These are phyloP conservation scores for Orthonevra nobilis DNA, from an alignment of 2,888 invertebrate genomes.

Conservation along the genomic window DNA sequence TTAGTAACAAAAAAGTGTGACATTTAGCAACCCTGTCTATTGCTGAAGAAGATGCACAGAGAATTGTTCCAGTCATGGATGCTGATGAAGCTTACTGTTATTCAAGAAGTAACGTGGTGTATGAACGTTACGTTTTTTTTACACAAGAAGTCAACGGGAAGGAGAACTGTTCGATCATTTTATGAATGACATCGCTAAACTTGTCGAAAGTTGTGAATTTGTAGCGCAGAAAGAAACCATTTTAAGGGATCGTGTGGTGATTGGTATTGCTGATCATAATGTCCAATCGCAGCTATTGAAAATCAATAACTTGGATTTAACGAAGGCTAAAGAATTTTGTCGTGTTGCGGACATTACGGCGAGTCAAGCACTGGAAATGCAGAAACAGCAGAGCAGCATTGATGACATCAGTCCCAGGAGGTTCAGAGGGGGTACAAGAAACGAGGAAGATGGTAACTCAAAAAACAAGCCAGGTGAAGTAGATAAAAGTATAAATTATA, in stretches of 20 bases:
- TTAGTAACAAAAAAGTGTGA: too few species aligned
- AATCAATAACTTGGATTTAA: conserved; percentile 32
- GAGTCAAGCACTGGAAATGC: conserved; percentile 5
- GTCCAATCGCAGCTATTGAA: conserved; percentile 70
- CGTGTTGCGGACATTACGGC: conserved; percentile 18
- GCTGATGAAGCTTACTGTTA: conserved; percentile 48
- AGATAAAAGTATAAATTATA: conserved; percentile 1
- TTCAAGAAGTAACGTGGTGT: conserved; percentile 69
- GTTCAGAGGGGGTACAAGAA: too few species aligned
- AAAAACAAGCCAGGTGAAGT: background rate
- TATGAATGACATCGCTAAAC: conserved; percentile 71
- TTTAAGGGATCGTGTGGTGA: conserved; percentile 72
- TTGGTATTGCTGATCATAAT: conserved; percentile 69
- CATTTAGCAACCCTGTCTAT: too few species aligned
- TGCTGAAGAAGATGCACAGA: conserved; percentile 6
- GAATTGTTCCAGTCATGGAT: conserved; percentile 26
- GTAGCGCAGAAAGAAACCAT: conserved; percentile 68
- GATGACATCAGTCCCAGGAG: conserved; percentile 5
- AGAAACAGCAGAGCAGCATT: conserved; percentile 6
- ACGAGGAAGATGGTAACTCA: too few species aligned
- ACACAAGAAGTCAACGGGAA: conserved; percentile 71
- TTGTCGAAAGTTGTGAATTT: conserved; percentile 72
- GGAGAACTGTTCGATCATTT: conserved; percentile 73
- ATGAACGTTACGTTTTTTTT: conserved; percentile 71
- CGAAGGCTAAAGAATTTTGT: conserved; percentile 12